phyloP scores from a whole-genome alignment of 2,797 vertebrate species.

The Micromesistius poutassou region DNA sequence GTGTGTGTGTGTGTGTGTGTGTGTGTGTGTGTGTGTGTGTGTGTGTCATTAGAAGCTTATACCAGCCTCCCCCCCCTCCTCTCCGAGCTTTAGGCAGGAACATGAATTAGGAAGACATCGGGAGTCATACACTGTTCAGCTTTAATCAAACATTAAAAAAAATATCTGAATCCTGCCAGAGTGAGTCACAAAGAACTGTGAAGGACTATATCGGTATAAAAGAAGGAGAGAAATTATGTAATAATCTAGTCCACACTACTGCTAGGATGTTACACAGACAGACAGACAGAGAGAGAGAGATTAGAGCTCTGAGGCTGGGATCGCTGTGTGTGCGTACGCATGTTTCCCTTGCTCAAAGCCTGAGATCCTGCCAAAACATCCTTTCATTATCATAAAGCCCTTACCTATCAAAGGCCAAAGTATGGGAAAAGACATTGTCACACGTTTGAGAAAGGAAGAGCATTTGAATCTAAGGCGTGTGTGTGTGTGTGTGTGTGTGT shows the following conservation, averaged over 20 bases:
- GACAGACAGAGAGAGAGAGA: constrained; percentile 14
- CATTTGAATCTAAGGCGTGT: constrained; percentile 21
- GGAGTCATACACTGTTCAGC: constrained; percentile 65
- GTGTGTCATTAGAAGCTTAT: constrained; percentile 57
- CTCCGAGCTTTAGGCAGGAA: constrained; percentile 50
- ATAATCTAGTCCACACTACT: constrained; percentile 7
- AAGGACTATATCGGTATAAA: not conserved
- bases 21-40: constrained; percentile 20
- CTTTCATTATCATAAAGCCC: constrained; percentile 31
- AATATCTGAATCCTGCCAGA: not conserved
- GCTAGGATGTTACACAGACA: constrained; percentile 24
- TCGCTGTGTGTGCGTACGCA: not conserved
- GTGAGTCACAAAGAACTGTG: not conserved
- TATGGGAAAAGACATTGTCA: constrained; percentile 23
- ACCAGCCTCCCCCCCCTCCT: constrained; percentile 39
- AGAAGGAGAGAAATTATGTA: not conserved
- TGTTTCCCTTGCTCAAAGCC: not conserved
- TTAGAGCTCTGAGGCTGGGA: constrained; percentile 21
- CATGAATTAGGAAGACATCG: constrained; percentile 64
- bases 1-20: not conserved
- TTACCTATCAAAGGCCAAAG: constrained; percentile 42
- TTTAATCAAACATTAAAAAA: constrained; percentile 53
- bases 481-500: constrained; percentile 17
- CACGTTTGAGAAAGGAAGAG: constrained; percentile 6
- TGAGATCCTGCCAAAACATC: constrained; percentile 8